A percentile compares a stretch with the other conserved stretches of the same genome.
Conservation (phyloP, 2,113 vertebrate genomes). For the Bucco capensis region DNA sequence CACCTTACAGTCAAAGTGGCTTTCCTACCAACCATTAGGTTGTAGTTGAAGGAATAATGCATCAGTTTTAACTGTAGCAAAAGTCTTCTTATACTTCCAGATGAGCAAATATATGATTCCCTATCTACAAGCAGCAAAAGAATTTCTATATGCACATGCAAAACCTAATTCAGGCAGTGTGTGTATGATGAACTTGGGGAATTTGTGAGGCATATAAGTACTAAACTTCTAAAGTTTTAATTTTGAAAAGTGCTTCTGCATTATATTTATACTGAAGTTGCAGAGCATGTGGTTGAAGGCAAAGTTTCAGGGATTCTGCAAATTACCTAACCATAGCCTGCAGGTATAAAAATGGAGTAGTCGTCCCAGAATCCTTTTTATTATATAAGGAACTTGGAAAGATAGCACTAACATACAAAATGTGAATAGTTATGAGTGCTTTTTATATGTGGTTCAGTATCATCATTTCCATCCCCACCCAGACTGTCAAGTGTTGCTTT, state of each 20-base stretch:
- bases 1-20: background rate
- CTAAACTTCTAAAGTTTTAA: background rate
- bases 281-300: background rate
- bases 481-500: background rate
- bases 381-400: background rate
- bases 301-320: background rate
- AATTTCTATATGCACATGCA: background rate
- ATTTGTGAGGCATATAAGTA: background rate
- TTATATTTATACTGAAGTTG: background rate
- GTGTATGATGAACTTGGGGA: background rate
- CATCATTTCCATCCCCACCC: background rate
- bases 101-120: background rate
- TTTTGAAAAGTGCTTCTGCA: background rate
- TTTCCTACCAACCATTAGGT: background rate
- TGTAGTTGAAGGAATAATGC: background rate
- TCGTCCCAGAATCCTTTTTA: background rate
- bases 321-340: background rate
- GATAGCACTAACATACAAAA: background rate
- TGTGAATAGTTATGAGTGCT: background rate
- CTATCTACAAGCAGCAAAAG: background rate
- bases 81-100: background rate
- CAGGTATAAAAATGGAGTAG: background rate
- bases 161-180: background rate
- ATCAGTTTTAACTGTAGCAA: background rate
- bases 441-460: background rate